Conservation (phyloP, 2,113 vertebrate species). For the Hemibagrus wyckioides region DNA sequence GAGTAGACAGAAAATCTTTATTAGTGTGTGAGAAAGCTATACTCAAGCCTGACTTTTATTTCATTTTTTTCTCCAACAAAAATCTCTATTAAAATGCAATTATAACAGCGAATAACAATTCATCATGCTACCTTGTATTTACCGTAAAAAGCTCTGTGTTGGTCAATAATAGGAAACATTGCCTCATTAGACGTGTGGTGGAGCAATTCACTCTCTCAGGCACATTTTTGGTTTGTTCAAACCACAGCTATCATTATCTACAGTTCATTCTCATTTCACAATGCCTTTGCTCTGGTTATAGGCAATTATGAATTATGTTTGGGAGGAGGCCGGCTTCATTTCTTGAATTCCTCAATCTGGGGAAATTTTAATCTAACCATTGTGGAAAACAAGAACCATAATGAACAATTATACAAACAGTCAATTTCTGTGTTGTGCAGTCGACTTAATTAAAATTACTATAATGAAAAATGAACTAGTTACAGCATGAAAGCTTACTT, state of each 20-base stretch:
- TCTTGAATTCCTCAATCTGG: constrained; percentile 76
- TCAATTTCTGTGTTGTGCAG: constrained; percentile 76
- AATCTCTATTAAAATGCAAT: constrained; percentile 37
- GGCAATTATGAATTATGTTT: constrained; percentile 72
- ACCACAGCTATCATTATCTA: constrained; percentile 53
- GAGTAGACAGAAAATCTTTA: constrained; percentile 31
- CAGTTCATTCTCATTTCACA: constrained; percentile 68
- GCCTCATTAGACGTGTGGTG: constrained; percentile 49
- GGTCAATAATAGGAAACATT: constrained; percentile 53
- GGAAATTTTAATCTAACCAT: constrained; percentile 76
- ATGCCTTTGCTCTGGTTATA: constrained; percentile 71
- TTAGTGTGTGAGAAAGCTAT: constrained; percentile 17
- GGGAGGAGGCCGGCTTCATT: constrained; percentile 78
- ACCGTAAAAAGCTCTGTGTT: constrained; percentile 35
- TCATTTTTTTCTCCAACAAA: constrained; percentile 17
- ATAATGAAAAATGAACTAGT: constrained; percentile 78
- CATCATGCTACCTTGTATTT: constrained; percentile 44
- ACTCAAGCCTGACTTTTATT: constrained; percentile 31
- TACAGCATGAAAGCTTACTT: constrained; percentile 69
- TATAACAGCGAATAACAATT: constrained; percentile 32
- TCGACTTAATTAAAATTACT: constrained; percentile 81
- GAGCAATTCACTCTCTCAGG: constrained; percentile 56
- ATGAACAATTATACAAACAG: constrained; percentile 83
- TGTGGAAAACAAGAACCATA: constrained; percentile 78
- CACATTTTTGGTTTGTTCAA: constrained; percentile 51